Evolutionary conservation across 2,113 vertebrate species (phyloP).

Genomic region (Hucho hucho): DNA sequence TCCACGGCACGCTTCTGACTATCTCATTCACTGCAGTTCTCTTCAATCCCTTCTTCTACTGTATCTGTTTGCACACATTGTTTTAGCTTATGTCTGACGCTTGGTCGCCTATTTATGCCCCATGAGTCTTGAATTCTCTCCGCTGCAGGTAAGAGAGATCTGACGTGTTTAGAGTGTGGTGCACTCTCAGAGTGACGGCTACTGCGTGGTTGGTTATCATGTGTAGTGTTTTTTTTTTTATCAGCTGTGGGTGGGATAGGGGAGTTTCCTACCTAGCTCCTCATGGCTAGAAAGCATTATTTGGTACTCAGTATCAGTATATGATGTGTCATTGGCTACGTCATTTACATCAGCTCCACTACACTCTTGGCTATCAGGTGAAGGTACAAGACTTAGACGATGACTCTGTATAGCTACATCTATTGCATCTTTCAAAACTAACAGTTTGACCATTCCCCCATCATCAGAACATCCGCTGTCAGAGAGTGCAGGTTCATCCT

Average conservation of each 20-base stretch:
- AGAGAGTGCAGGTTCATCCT: constrained; percentile 1
- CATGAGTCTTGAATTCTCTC: constrained; percentile 21
- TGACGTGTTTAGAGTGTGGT: not conserved
- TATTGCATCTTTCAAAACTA: not conserved
- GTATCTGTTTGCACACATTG: constrained; percentile 32
- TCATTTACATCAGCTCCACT: too few relatives aligned
- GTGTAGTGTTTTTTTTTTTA: not conserved
- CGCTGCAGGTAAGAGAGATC: constrained; percentile 6
- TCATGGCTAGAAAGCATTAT: too few relatives aligned
- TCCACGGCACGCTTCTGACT: constrained; percentile 10
- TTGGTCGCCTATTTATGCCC: constrained; percentile 21
- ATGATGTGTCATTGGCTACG: too few relatives aligned
- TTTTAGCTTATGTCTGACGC: constrained; percentile 25
- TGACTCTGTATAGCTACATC: too few relatives aligned
- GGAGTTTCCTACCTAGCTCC: too few relatives aligned
- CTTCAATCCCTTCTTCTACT: constrained; percentile 15
- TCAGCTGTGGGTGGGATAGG: too few relatives aligned
- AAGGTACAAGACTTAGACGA: too few relatives aligned
- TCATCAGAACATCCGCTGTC: not conserved
- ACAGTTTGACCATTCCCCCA: constrained; percentile 6
- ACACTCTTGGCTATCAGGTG: too few relatives aligned
- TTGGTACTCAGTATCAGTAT: too few relatives aligned
- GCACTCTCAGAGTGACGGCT: not conserved
- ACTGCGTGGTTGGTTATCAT: not conserved
- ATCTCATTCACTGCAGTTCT: constrained; percentile 22